These are phyloP conservation scores for Diarsia rubi DNA, from an alignment of 2,888 invertebrate genomes.

Conservation along the genomic window DNA sequence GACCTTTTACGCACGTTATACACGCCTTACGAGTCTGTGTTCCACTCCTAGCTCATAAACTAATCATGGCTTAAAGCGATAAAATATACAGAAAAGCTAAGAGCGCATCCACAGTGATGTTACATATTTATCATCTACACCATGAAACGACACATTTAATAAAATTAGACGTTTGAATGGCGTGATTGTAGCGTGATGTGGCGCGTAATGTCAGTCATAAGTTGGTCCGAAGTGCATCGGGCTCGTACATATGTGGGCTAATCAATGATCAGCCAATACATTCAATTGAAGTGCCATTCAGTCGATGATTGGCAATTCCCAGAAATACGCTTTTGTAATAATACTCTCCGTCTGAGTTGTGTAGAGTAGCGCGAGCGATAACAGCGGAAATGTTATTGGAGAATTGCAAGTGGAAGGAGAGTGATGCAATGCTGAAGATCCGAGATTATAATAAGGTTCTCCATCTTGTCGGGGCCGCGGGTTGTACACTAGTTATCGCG, in stretches of 20 bases:
- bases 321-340: slow-evolving; percentile 54
- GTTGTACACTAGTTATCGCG: too few species aligned
- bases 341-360: slow-evolving; percentile 39
- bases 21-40: slow-evolving; percentile 78
- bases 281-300: slow-evolving; percentile 65
- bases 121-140: slow-evolving; percentile 33
- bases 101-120: slow-evolving; percentile 49
- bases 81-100: slow-evolving; percentile 68
- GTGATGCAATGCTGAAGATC: background rate
- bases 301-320: slow-evolving; percentile 58
- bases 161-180: slow-evolving; percentile 49
- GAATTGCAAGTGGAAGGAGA: background rate
- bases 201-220: slow-evolving; percentile 60
- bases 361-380: slow-evolving; percentile 41
- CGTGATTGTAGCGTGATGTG: slow-evolving; percentile 49
- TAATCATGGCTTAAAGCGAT: slow-evolving; percentile 70
- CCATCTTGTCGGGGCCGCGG: too few species aligned
- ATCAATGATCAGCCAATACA: slow-evolving; percentile 66
- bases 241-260: slow-evolving; percentile 62
- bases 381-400: slow-evolving; percentile 22
- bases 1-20: slow-evolving; percentile 88
- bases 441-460: background rate
- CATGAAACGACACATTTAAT: slow-evolving; percentile 32
- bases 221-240: slow-evolving; percentile 62
- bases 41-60: slow-evolving; percentile 80